These are phyloP conservation scores for Mastacembelus armatus DNA, from an alignment of 2,797 vertebrate species.

Conservation along the genomic window DNA sequence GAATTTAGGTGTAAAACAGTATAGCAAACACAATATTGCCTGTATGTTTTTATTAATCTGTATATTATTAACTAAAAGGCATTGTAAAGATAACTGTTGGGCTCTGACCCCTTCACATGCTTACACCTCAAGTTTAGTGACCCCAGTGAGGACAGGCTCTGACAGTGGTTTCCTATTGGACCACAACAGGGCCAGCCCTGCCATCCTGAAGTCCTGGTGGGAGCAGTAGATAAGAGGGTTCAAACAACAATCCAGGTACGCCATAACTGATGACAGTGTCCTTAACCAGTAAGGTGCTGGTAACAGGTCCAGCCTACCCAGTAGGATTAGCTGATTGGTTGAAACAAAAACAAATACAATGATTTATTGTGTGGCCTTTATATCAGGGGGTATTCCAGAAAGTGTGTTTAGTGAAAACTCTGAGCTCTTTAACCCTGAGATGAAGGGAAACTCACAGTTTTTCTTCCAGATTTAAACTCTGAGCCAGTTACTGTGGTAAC, in stretches of 20 bases:
- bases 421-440: too few species aligned
- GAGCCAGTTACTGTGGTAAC: too few species aligned
- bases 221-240: slow-evolving; percentile 84
- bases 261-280: slow-evolving; percentile 81
- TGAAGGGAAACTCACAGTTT: too few species aligned
- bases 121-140: slow-evolving; percentile 60
- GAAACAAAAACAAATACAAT: slow-evolving; percentile 2
- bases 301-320: slow-evolving; percentile 74
- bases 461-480: too few species aligned
- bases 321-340: slow-evolving; percentile 73
- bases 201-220: slow-evolving; percentile 78
- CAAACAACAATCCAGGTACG: slow-evolving; percentile 81
- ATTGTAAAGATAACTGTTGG: too few species aligned
- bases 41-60: too few species aligned
- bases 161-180: slow-evolving; percentile 61
- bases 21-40: too few species aligned
- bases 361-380: not conserved
- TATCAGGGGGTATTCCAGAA: too few species aligned
- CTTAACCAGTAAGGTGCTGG: slow-evolving; percentile 81
- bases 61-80: too few species aligned
- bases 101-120: not conserved
- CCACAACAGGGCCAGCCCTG: slow-evolving; percentile 77
- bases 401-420: too few species aligned
- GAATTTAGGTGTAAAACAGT: too few species aligned
- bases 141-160: slow-evolving; percentile 78